Evolutionary conservation across 2,888 invertebrate genomes (phyloP).

Genomic region (Catocala fraxini): DNA sequence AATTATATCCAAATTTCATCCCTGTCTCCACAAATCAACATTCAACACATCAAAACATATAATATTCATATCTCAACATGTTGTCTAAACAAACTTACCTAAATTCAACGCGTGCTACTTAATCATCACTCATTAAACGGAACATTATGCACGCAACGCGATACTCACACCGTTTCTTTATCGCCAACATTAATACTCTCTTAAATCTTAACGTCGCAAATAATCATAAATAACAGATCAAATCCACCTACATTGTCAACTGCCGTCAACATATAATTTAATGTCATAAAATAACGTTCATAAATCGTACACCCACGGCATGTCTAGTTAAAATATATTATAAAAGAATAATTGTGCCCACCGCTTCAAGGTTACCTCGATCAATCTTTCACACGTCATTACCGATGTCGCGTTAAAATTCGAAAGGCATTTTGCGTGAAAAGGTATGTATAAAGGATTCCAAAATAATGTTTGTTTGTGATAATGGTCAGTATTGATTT

Average conservation of each 20-base stretch:
- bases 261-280: slow-evolving; percentile 55
- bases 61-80: slow-evolving; percentile 13
- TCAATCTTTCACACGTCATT: slow-evolving; percentile 64
- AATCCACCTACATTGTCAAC: slow-evolving; percentile 53
- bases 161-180: slow-evolving; percentile 38
- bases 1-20: slow-evolving; percentile 2
- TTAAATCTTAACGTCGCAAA: slow-evolving; percentile 49
- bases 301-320: slow-evolving; percentile 56
- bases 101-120: slow-evolving; percentile 15
- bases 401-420: slow-evolving; percentile 67
- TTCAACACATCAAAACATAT: slow-evolving; percentile 1
- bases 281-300: slow-evolving; percentile 53
- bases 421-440: slow-evolving; percentile 54
- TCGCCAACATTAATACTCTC: slow-evolving; percentile 41
- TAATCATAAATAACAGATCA: slow-evolving; percentile 50
- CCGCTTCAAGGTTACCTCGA: slow-evolving; percentile 55
- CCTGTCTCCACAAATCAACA: slow-evolving; percentile 1
- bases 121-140: slow-evolving; percentile 26
- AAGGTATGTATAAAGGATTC: slow-evolving; percentile 42
- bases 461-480: slow-evolving; percentile 40
- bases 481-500: slow-evolving; percentile 46
- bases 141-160: slow-evolving; percentile 29
- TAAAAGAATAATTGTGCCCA: slow-evolving; percentile 57
- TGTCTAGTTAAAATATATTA: slow-evolving; percentile 59
- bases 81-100: slow-evolving; percentile 18